Evolutionary conservation across 2,113 vertebrate species (phyloP), one percentile per base, ranked within the genome.

Genomic region (Malaclemys terrapin): DNA sequence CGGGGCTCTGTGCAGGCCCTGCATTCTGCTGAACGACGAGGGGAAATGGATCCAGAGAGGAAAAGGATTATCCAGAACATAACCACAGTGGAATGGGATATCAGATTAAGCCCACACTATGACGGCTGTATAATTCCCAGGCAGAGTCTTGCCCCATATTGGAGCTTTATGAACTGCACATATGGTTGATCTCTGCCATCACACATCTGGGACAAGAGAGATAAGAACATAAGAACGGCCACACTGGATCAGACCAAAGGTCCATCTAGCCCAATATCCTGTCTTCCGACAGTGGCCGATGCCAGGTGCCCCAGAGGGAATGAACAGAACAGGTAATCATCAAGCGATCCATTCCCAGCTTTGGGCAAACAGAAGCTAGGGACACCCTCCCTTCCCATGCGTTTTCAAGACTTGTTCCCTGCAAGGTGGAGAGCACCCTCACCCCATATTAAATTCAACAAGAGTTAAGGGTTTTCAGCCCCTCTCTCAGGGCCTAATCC

Each of bases 361-460:
- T 54, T 8, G 8, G 53, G 53, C 20, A 54, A 22, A 54, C 20
- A 8, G 53, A 54, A 20, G 53, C 53, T 22, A 54, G 53, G 20
- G 53, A 54, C 20, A 54, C 8, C 53, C 22, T 57, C 56, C 56
- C 56, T 57, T 5, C 22, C 25, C 5, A 25, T 3, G 20, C 13
- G 31, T 20, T 38, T 2, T 3, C 1, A 27, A 20, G 11, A 45
- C n/a, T 0, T 24, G 10, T 2, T 45, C 4, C 35, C 80, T 38
- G 22, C 2, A 45, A 2, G 38, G 52, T 0, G 2, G 0, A 54
- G 5, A 10, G 47, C 56, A 50, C 12, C 6, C 1, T 24, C 38
- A 19, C 1, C 2, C 76, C 19, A 35, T 57, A 50, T 50, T 72
- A 29, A 29, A 88, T 75, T 54, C 1, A 1, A 27, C 2, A 8